phyloP scores from a whole-genome alignment of 2,888 invertebrate genomes.

The Coelopa pilipes region DNA sequence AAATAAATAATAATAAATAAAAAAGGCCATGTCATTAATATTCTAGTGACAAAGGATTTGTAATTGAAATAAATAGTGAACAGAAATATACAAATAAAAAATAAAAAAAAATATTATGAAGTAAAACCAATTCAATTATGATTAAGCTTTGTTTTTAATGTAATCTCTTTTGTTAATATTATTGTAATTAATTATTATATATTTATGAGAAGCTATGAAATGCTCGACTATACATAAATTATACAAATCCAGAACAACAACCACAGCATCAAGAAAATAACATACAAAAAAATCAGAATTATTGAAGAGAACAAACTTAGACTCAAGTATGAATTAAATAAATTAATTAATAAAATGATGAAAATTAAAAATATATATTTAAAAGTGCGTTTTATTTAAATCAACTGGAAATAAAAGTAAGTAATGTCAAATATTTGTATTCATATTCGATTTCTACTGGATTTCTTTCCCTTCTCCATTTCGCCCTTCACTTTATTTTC shows the following conservation, averaged over 20 bases:
- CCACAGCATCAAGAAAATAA: slow-evolving; percentile 31
- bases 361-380: slow-evolving; percentile 36
- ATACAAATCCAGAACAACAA: slow-evolving; percentile 25
- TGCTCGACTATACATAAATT: slow-evolving; percentile 15
- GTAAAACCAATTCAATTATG: slow-evolving; percentile 32
- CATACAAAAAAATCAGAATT: slow-evolving; percentile 24
- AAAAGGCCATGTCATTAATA: slow-evolving; percentile 20
- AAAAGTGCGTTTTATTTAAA: slow-evolving; percentile 21
- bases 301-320: slow-evolving; percentile 51
- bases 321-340: slow-evolving; percentile 50
- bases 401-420: neutral
- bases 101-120: slow-evolving; percentile 42
- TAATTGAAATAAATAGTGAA: slow-evolving; percentile 4
- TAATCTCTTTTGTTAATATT: slow-evolving; percentile 51
- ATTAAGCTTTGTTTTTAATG: slow-evolving; percentile 18
- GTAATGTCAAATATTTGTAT: neutral
- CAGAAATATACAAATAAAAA: slow-evolving; percentile 14
- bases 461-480: too few relatives aligned
- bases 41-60: slow-evolving; percentile 13
- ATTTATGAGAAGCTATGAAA: slow-evolving; percentile 41
- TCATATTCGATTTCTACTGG: too few relatives aligned
- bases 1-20: slow-evolving; percentile 5
- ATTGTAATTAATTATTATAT: slow-evolving; percentile 55
- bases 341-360: slow-evolving; percentile 43
- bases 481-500: too few relatives aligned